These are phyloP conservation scores for Gonioctena quinquepunctata DNA, from an alignment of 1,140 invertebrate genomes.

Conservation along the genomic window DNA sequence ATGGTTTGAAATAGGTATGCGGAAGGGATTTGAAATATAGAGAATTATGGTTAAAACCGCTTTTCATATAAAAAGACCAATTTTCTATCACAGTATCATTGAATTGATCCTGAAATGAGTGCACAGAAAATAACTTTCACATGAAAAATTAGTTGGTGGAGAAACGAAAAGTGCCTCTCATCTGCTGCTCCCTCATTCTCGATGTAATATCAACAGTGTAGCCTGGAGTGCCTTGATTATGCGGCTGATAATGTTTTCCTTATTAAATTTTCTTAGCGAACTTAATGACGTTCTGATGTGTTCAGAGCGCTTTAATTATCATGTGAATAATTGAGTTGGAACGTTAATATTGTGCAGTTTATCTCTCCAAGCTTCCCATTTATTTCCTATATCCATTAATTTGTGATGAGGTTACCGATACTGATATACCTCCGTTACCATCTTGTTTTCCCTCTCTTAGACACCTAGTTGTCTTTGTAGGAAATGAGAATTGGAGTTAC, in stretches of 20 bases:
- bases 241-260: conserved; percentile 41
- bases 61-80: too few species aligned
- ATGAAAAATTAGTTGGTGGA: too few species aligned
- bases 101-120: too few species aligned
- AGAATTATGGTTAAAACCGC: too few species aligned
- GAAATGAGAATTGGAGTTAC: too few species aligned
- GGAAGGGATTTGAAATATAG: too few species aligned
- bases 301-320: conserved; percentile 44
- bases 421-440: background rate
- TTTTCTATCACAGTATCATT: too few species aligned
- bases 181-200: background rate
- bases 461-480: too few species aligned
- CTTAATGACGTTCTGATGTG: conserved; percentile 45
- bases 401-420: conserved; percentile 7
- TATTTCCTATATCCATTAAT: conserved; percentile 27
- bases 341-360: conserved; percentile 43
- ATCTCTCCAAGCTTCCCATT: conserved; percentile 36
- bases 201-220: conserved; percentile 28
- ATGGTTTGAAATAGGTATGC: too few species aligned
- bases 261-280: conserved; percentile 46
- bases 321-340: conserved; percentile 42
- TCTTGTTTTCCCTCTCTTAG: too few species aligned
- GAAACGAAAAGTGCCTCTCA: background rate
- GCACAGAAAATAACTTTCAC: too few species aligned
- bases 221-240: conserved; percentile 37